Percentiles rank a stretch among this genome's conserved stretches.
Conservation (phyloP, 2,113 vertebrate species). For the Macrotus californicus region DNA sequence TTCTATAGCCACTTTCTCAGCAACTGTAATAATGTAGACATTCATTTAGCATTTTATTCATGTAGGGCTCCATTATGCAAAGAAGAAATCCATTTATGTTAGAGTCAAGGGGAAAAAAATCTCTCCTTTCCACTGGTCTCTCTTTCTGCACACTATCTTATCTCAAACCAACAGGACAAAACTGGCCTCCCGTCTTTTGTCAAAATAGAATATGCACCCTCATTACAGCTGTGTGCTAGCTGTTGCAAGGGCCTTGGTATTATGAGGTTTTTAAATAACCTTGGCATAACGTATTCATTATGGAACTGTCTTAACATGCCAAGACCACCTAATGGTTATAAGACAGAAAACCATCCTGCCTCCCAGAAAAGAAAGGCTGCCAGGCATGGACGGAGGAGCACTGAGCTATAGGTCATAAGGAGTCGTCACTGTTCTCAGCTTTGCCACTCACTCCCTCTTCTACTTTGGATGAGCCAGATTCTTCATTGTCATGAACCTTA, state of each 20-base stretch:
- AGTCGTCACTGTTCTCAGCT: neutral
- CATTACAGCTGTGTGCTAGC: neutral
- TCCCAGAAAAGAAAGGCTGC: neutral
- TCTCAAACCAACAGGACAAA: neutral
- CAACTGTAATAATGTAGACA: neutral
- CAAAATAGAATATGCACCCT: neutral
- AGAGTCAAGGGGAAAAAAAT: neutral
- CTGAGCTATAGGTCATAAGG: neutral
- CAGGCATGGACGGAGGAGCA: neutral
- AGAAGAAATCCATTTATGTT: neutral
- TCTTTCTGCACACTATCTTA: neutral
- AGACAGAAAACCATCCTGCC: neutral
- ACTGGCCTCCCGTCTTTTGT: constrained; percentile 22
- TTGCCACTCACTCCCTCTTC: neutral
- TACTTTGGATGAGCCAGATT: neutral
- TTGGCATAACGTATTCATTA: neutral
- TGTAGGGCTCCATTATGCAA: neutral
- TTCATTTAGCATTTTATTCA: constrained; percentile 19
- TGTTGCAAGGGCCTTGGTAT: neutral
- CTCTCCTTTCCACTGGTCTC: neutral
- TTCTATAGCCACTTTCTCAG: neutral
- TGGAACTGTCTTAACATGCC: neutral
- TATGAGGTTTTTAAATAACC: neutral
- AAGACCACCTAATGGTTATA: neutral
- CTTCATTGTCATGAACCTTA: neutral